Base-by-base conservation (phyloP, 2,888 invertebrate genomes). In the Apantesis nais region DNA sequence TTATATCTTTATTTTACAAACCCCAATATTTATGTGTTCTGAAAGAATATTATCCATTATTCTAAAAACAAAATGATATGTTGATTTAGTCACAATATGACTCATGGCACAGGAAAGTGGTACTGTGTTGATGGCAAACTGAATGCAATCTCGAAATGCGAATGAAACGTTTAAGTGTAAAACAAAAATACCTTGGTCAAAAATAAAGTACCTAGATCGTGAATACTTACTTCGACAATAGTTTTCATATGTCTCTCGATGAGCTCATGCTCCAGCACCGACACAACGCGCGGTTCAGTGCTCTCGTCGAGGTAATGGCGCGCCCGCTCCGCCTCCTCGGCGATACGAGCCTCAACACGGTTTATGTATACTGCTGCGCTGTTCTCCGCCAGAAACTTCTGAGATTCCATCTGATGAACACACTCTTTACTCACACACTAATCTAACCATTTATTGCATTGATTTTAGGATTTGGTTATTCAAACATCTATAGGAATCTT, bases 211-310 rank as follows among this genome's bases (percentile, higher is more conserved):
- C 2, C 2, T 41, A 14, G 1, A 11, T 31, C 1, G 4, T 14
- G 44, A 48, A 22, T 7, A 44, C 66, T 66, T 76, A 94, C 94
- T 91, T 94, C 94, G 39, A 94, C 94, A 69, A 95, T 94, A 74
- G 95, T 99, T 92, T 99, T 98, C 99, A 99, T 99, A 94, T 99
- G 99, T 83, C 98, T 98, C 92, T 99, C 98, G 85, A 99, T 99
- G 78, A 99, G 96, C 93, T 99, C 99, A 89, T 99, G 98, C 94
- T 99, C 99, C 66, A 99, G 98, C 70, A 99, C 99, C 91, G 98
- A 97, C 14, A 99, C 98, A 86, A 99, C 99, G 79, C 98, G 97
- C 70, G 97, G 97, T 93, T 99, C 99, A 25, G 99, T 99, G 78
- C 98, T 98, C 93, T 99, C 98, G 94, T 99, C 99, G 73, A 99